Conservation (phyloP, 2,888 invertebrate species). For the Luperina nickerlii region DNA sequence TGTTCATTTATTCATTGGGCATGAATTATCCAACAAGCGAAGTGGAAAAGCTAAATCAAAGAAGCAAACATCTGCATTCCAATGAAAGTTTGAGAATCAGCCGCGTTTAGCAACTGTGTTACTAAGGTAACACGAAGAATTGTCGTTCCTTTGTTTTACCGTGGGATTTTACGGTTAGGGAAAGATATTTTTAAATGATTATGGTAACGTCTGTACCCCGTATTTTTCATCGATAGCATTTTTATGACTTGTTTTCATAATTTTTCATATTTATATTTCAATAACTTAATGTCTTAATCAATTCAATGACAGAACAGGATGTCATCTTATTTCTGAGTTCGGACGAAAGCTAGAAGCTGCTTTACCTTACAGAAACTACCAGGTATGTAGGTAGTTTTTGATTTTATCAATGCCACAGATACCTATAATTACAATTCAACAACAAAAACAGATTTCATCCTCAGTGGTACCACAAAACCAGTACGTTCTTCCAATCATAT, state of each 20-base stretch:
- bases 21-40: constrained; percentile 65
- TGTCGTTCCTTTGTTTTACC: constrained; percentile 24
- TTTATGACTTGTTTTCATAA: background rate
- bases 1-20: constrained; percentile 60
- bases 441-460: constrained; percentile 7
- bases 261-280: background rate
- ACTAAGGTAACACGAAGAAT: constrained; percentile 52
- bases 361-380: too few relatives aligned
- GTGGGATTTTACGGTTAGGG: background rate
- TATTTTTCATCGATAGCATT: background rate
- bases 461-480: constrained; percentile 20
- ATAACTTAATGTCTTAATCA: background rate
- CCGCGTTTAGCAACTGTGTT: constrained; percentile 37
- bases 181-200: background rate
- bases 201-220: background rate
- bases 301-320: background rate
- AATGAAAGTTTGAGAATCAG: constrained; percentile 66
- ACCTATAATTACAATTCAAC: background rate
- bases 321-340: background rate
- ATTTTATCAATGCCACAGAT: background rate
- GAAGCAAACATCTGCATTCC: constrained; percentile 66
- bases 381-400: background rate
- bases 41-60: constrained; percentile 66
- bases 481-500: constrained; percentile 54
- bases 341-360: too few relatives aligned